Percentiles rank a stretch among this genome's conserved stretches.
Evolutionary conservation across 2,113 vertebrate species (phyloP).

Genomic region (Aegotheles bennettii): DNA sequence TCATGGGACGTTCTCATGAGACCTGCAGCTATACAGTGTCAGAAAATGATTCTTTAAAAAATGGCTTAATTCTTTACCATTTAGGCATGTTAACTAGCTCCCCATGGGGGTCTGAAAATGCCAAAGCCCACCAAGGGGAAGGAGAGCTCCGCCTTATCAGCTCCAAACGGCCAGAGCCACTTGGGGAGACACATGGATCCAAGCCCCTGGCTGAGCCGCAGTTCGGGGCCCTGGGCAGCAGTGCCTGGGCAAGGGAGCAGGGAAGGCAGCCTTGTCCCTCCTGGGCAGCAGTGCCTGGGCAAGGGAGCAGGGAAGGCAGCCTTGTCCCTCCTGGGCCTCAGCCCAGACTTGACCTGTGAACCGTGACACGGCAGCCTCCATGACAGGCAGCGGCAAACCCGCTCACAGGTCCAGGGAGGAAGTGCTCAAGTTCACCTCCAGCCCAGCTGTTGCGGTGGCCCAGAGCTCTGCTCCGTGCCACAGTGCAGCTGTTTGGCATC

Average conservation of each 20-base stretch:
- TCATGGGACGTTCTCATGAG: background rate
- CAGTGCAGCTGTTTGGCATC: fast-evolving
- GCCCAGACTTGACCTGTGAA: background rate
- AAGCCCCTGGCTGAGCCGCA: fast-evolving
- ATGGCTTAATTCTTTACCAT: background rate
- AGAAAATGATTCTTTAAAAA: fast-evolving
- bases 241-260: background rate
- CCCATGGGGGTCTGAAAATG: background rate
- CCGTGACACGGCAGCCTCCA: background rate
- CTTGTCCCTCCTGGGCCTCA: too few relatives aligned
- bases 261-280: background rate
- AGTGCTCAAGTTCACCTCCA: fast-evolving
- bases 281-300: background rate
- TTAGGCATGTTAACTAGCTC: background rate
- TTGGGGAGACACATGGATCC: fast-evolving
- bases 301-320: background rate
- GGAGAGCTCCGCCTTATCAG: background rate
- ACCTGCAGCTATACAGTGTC: background rate
- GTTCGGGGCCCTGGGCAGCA: background rate
- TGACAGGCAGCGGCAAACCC: background rate
- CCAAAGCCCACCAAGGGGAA: fast-evolving
- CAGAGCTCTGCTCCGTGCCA: fast-evolving
- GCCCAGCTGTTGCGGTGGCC: fast-evolving
- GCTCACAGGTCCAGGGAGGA: fast-evolving
- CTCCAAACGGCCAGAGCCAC: background rate